Conservation (phyloP, 2,888 invertebrate species). For the Eudasyphora cyanicolor region DNA sequence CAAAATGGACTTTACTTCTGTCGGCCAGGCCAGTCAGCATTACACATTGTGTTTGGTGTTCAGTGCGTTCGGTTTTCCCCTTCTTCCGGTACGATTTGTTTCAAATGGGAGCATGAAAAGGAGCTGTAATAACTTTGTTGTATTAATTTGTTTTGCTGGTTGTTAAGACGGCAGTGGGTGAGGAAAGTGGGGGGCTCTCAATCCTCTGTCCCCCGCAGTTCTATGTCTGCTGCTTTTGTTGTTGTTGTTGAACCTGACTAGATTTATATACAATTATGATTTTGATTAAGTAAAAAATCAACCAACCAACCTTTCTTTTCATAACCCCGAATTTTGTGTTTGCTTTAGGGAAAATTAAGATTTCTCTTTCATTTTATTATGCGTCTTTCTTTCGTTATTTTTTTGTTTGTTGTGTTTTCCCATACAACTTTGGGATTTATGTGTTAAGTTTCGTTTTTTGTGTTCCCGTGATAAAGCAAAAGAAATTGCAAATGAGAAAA, state of each 20-base stretch:
- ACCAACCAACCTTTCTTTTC: slow-evolving; percentile 38
- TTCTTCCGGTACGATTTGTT: slow-evolving; percentile 24
- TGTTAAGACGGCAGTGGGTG: slow-evolving; percentile 23
- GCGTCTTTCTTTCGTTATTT: slow-evolving; percentile 1
- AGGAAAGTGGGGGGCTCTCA: neutral
- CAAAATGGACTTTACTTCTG: slow-evolving; percentile 13
- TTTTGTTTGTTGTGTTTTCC: neutral
- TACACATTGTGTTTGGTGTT: neutral
- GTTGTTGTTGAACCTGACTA: slow-evolving; percentile 44
- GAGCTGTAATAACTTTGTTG: slow-evolving; percentile 53
- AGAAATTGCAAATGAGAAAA: neutral
- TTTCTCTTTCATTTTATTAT: slow-evolving; percentile 16
- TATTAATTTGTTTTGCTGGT: slow-evolving; percentile 52
- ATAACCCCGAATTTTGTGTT: slow-evolving; percentile 15
- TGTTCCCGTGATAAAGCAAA: neutral
- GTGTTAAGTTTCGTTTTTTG: slow-evolving; percentile 38
- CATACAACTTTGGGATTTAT: slow-evolving; percentile 55
- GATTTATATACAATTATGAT: slow-evolving; percentile 62
- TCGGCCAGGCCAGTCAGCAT: neutral
- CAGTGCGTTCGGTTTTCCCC: neutral
- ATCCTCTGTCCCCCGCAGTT: slow-evolving; percentile 26
- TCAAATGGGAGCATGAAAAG: slow-evolving; percentile 31
- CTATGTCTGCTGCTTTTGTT: slow-evolving; percentile 17
- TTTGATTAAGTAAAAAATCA: slow-evolving; percentile 59
- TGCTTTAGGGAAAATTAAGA: slow-evolving; percentile 19